phyloP scores from a whole-genome alignment of 2,797 vertebrate genomes.

The Knipowitschia caucasica region DNA sequence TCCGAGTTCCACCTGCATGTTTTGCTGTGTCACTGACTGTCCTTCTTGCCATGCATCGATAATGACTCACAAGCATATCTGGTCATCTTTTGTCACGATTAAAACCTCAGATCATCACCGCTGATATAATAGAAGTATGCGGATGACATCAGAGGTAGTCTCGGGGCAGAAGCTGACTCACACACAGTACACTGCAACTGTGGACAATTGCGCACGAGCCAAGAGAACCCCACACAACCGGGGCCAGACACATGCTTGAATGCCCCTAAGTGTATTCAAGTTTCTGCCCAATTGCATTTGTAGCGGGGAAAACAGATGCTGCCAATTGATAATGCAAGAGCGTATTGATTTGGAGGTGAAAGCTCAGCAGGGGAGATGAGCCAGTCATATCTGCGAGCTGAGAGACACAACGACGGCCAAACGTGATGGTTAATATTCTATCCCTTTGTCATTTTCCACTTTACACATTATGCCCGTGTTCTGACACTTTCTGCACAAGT shows the following conservation, averaged over 20 bases:
- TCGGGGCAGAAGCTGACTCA: conserved; percentile 39
- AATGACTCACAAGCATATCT: conserved; percentile 12
- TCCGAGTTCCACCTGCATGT: too few relatives aligned
- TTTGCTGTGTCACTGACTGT: too few relatives aligned
- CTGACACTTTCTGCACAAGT: too few relatives aligned
- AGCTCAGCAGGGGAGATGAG: conserved; percentile 44
- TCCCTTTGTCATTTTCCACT: conserved; percentile 21
- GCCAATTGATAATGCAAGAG: conserved; percentile 68
- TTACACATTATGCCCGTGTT: too few relatives aligned
- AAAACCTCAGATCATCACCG: conserved; percentile 19
- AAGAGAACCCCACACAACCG: conserved; percentile 31
- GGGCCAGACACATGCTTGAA: conserved; percentile 15
- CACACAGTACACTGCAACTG: conserved; percentile 20
- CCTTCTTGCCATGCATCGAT: too few relatives aligned
- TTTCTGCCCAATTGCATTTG: conserved; percentile 56
- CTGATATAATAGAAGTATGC: conserved; percentile 14
- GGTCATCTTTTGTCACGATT: too few relatives aligned
- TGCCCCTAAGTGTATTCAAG: conserved; percentile 45
- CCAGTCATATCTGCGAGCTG: conserved; percentile 34
- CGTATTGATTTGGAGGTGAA: conserved; percentile 60
- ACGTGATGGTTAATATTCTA: conserved; percentile 57
- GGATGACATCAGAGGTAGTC: conserved; percentile 32
- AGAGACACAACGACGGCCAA: conserved; percentile 33
- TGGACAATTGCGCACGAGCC: conserved; percentile 27
- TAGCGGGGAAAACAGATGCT: conserved; percentile 62